These are phyloP conservation scores for Gavia stellata DNA, from an alignment of 2,113 vertebrate genomes.

Conservation along the genomic window DNA sequence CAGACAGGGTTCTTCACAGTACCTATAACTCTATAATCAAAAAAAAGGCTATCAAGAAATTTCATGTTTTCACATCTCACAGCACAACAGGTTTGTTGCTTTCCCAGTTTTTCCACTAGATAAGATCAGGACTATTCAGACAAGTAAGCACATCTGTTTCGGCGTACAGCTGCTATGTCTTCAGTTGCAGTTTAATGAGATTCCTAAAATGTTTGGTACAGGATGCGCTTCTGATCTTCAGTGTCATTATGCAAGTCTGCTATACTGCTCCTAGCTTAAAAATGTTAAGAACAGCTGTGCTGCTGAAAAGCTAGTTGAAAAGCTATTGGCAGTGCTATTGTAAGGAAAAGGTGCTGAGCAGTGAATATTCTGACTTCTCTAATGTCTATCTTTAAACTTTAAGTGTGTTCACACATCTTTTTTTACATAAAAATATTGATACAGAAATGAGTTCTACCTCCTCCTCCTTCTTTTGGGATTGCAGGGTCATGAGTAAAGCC, in stretches of 20 bases:
- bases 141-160: constrained; percentile 62
- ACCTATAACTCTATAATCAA: not conserved
- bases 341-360: not conserved
- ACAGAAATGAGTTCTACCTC: not conserved
- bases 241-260: constrained; percentile 37
- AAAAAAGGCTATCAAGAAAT: not conserved
- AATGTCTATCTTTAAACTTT: not conserved
- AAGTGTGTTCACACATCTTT: not conserved
- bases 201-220: constrained; percentile 63
- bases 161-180: constrained; percentile 60
- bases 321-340: not conserved
- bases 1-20: not conserved
- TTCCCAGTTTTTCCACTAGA: constrained; percentile 34
- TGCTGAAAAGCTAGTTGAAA: not conserved
- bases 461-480: not conserved
- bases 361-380: not conserved
- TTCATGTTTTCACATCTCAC: not conserved
- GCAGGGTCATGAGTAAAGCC: not conserved
- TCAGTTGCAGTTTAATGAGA: constrained; percentile 60
- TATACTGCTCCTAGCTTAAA: constrained; percentile 6
- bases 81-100: not conserved
- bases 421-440: not conserved
- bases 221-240: constrained; percentile 56
- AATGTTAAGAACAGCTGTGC: constrained; percentile 12
- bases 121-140: constrained; percentile 47